Base-by-base conservation (phyloP, 2,888 invertebrate species). In the Catocala nupta region DNA sequence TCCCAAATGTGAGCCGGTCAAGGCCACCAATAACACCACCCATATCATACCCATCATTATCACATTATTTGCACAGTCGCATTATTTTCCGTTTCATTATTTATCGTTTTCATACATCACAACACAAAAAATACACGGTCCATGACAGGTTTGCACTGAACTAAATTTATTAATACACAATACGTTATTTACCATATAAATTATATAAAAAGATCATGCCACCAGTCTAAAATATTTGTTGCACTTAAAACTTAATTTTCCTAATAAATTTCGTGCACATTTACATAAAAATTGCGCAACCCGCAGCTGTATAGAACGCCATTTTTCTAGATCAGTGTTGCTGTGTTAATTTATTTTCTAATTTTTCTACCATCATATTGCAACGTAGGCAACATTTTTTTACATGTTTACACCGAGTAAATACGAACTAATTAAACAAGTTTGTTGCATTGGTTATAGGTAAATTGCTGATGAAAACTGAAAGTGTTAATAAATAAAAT, bases 221-320 rank as follows among this genome's bases (percentile, higher is more conserved):
- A 78, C 75, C 78, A 76, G 73, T 82, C 71, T 75, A 68, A 75
- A 82, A 76, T 81, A 84, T 82, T 86, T 86, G 75, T 79, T 86
- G 80, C 81, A 85, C 85, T 84, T 84, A 81, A 81, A 87, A 82
- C 78, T 83, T 85, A 78, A 78, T 82, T 84, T 86, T 86, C 77
- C 76, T 81, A 85, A 77, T 83, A 85, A 85, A 88, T 89, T 91
- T 88, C 82, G 84, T 86, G 87, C 86, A 90, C 88, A 91, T 92
- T 93, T 93, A 93, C 89, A 90, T 90, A 86, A 88, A 93, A 93
- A 93, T 94, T 94, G 94, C 94, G 94, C 94, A 94, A 93, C 91
- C 92, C 87, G 88, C 93, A 93, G 92, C 93, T 93, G 92, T 91
- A 90, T 81, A 83, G 87, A 92, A 92, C 94, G 93, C 93, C 91